phyloP scores from a whole-genome alignment of 2,797 vertebrate species.

The Tapera naevia region DNA sequence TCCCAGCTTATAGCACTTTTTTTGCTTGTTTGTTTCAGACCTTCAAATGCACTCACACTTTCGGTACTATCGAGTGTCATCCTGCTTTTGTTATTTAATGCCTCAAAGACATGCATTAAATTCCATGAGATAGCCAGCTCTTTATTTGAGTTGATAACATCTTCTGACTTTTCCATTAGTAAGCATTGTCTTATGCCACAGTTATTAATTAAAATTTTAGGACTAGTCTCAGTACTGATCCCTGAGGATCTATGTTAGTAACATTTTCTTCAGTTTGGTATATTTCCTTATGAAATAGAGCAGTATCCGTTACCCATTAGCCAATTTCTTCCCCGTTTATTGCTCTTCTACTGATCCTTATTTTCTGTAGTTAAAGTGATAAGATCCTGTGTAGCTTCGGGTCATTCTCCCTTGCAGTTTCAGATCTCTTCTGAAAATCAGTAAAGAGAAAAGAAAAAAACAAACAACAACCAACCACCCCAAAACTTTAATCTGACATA shows the following conservation, averaged over 20 bases:
- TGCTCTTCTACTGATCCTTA: neutral
- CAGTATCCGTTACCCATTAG: neutral
- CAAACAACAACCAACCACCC: neutral
- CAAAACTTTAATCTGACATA: neutral
- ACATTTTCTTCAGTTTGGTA: neutral
- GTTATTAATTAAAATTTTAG: neutral
- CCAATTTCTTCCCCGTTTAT: neutral
- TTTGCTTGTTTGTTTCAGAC: neutral
- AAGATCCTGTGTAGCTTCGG: neutral
- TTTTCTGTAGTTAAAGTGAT: neutral
- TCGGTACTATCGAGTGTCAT: neutral
- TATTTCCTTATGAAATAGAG: neutral
- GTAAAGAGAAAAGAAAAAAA: neutral
- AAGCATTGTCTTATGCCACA: neutral
- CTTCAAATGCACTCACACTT: neutral
- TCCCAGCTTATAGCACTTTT: neutral
- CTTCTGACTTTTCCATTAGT: neutral
- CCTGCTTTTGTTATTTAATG: neutral
- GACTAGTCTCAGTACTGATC: neutral
- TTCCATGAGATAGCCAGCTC: neutral
- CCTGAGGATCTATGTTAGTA: neutral
- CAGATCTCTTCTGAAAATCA: neutral
- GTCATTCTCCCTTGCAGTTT: neutral
- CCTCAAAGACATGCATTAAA: neutral
- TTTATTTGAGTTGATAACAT: neutral